phyloP scores from a whole-genome alignment of 2,113 vertebrate genomes.

The Recurvirostra avosetta region DNA sequence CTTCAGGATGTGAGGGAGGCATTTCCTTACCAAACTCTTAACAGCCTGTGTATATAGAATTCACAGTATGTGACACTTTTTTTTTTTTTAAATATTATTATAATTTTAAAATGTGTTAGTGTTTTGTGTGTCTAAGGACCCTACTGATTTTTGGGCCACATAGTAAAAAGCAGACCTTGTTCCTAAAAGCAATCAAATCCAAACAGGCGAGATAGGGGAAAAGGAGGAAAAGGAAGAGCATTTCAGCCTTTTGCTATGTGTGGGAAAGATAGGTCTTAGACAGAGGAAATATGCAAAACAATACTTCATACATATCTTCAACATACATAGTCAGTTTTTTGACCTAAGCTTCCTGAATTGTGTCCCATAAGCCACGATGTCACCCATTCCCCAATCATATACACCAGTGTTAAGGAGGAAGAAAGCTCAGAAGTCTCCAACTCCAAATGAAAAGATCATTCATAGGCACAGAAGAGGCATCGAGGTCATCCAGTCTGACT shows the following conservation, averaged over 20 bases:
- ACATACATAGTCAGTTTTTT: accelerated
- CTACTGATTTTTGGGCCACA: neutral
- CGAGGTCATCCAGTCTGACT: neutral
- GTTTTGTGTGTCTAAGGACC: neutral
- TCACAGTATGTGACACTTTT: neutral
- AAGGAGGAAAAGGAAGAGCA: neutral
- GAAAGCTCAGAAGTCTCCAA: neutral
- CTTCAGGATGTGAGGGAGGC: neutral
- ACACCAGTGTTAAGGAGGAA: neutral
- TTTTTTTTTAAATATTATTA: neutral
- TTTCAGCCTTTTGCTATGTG: neutral
- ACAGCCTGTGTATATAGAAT: neutral
- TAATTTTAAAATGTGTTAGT: neutral
- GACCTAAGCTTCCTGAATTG: neutral
- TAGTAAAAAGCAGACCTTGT: neutral
- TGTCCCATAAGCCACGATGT: neutral
- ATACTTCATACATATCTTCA: neutral
- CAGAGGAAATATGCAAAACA: neutral
- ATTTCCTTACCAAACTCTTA: neutral
- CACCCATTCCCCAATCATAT: neutral
- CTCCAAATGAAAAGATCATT: neutral
- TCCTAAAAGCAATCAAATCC: neutral
- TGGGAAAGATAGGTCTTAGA: neutral
- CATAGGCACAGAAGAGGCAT: neutral
- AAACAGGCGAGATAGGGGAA: neutral